Base-by-base conservation (phyloP, 1,140 invertebrate species). In the Zaprionus ghesquierei region DNA sequence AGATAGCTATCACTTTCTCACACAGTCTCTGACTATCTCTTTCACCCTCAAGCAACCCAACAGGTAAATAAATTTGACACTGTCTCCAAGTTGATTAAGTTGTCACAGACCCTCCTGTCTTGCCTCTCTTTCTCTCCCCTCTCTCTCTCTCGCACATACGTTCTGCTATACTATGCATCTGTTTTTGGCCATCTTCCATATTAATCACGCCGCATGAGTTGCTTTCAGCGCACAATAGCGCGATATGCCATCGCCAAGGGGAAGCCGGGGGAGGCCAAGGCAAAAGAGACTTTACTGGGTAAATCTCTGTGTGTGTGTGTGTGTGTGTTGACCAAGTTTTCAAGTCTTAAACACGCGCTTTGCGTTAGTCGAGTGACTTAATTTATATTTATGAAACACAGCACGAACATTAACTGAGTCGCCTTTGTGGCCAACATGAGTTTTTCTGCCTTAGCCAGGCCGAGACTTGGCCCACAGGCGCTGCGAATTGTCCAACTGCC, bases 321-420 rank as follows among this genome's bases (percentile, higher is more conserved):
- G n/a, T n/a, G n/a, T 62, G 74, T 62, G 74, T 66, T 86, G 75
- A 71, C 62, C 82, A 81, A 81, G 53, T 81, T 71, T 86, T 46
- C 22, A 23, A 59, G 64, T 51, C 38, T 50, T 51, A 56, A 64
- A 46, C 49, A 71, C 66, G 66, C 63, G 75, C 38, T 72, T 77
- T 82, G 82, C 77, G 82, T 84, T 87, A 89, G 79, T 69, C 76
- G 71, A 79, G 84, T 89, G 82, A 69, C 79, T 89, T 87, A 82
- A 87, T 87, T 87, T 87, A 87, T 87, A 89, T 87, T 87, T 87
- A 75, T 84, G 82, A 81, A 86, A 82, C 82, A 72, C 72, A 64
- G 71, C 62, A 65, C 75, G 64, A 73, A 79, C 68, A 81, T 72
- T 76, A 76, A 66, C 35, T 18, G 51, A 53, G 59, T 53, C 56